These are phyloP conservation scores for Limosa lapponica DNA, from an alignment of 2,797 vertebrate species.

Conservation along the genomic window DNA sequence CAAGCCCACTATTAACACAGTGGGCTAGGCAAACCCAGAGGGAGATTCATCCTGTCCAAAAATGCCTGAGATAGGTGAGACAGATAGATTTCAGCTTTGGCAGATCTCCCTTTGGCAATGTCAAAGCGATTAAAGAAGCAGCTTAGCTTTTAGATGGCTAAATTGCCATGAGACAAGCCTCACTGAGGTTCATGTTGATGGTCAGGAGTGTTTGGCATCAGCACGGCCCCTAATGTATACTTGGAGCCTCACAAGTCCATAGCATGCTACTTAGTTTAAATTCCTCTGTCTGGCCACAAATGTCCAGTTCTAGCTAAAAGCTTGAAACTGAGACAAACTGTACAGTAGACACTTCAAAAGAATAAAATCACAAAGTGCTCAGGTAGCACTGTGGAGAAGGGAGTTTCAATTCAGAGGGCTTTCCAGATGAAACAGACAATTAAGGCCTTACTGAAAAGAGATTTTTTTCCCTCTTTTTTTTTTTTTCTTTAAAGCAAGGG, in stretches of 20 bases:
- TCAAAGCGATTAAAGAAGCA: background rate
- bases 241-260: background rate
- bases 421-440: slow-evolving; percentile 41
- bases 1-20: background rate
- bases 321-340: slow-evolving; percentile 26
- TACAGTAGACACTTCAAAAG: slow-evolving; percentile 10
- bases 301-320: slow-evolving; percentile 29
- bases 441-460: slow-evolving; percentile 31
- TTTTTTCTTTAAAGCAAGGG: slow-evolving; percentile 3
- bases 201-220: background rate
- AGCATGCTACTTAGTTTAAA: background rate
- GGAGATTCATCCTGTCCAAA: background rate
- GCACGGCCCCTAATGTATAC: background rate
- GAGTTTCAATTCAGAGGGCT: slow-evolving; percentile 14
- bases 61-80: background rate
- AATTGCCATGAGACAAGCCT: background rate
- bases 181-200: background rate
- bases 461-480: background rate
- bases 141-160: background rate
- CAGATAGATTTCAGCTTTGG: background rate
- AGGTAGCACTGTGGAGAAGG: slow-evolving; percentile 22
- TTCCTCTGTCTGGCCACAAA: background rate
- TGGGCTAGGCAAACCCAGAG: background rate
- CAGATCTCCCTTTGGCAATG: background rate
- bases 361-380: background rate